Conservation (phyloP, 2,888 invertebrate genomes). For the Oscheius sp. region DNA sequence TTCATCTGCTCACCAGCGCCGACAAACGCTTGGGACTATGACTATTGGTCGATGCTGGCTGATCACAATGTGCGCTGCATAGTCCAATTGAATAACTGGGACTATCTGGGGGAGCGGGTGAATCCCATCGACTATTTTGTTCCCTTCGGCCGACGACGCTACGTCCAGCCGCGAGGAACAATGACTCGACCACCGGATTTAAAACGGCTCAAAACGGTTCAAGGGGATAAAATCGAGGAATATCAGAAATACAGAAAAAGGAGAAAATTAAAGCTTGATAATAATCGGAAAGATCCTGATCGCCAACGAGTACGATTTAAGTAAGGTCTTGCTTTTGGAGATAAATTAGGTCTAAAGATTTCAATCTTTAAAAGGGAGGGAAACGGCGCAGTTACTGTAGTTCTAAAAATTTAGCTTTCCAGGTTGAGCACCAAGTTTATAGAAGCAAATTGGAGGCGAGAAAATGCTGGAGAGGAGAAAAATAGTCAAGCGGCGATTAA, state of each 20-base stretch:
- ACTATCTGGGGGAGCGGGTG: not conserved
- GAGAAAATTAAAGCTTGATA: no score
- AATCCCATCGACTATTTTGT: not conserved
- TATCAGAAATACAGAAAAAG: not conserved
- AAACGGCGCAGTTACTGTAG: no score
- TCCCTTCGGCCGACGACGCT: not conserved
- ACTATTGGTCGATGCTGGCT: not conserved
- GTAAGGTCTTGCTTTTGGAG: no score
- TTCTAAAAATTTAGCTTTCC: no score
- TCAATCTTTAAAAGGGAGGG: no score
- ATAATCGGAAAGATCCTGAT: no score
- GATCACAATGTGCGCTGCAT: not conserved
- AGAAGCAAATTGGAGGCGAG: no score
- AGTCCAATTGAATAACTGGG: constrained; percentile 7
- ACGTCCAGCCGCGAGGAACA: not conserved
- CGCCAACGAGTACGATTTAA: no score
- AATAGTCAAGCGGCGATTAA: not conserved
- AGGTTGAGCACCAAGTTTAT: no score
- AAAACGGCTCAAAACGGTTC: not conserved
- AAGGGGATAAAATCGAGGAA: not conserved
- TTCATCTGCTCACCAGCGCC: not conserved
- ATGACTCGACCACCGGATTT: not conserved
- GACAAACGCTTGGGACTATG: not conserved
- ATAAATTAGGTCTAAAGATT: no score
- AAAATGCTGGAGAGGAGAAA: no score